A percentile compares a stretch with the other conserved stretches of the same genome.
Evolutionary conservation across 2,797 vertebrate species (phyloP).

Genomic region (Dromococcyx pavoninus): DNA sequence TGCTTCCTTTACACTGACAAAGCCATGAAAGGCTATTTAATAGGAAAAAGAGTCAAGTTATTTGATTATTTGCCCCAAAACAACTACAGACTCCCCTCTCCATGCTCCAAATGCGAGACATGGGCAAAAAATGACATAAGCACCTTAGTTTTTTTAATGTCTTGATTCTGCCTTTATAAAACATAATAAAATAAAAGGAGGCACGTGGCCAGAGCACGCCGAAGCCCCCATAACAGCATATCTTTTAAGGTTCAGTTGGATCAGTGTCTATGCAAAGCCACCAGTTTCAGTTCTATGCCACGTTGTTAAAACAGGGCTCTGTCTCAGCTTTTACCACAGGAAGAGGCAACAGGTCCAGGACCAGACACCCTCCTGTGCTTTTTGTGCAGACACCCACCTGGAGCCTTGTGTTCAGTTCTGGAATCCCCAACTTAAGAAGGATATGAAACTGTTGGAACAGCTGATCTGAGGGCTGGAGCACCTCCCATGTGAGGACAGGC

Average conservation of each 20-base stretch:
- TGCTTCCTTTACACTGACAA: not conserved
- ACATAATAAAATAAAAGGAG: not conserved
- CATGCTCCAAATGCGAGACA: not conserved
- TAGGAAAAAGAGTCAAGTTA: not conserved
- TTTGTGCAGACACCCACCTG: not conserved
- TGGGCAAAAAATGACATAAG: not conserved
- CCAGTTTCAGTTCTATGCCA: not conserved
- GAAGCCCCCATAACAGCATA: not conserved
- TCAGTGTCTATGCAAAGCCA: not conserved
- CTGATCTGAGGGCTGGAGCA: too few relatives aligned
- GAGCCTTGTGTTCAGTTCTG: too few relatives aligned
- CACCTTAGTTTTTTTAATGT: not conserved
- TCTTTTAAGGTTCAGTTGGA: not conserved
- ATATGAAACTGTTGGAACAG: too few relatives aligned
- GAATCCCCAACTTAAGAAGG: too few relatives aligned
- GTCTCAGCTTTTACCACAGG: not conserved
- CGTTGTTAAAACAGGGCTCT: not conserved
- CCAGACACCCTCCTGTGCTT: not conserved
- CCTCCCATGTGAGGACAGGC: too few relatives aligned
- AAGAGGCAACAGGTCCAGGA: not conserved
- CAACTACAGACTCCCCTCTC: not conserved
- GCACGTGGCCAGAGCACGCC: not conserved
- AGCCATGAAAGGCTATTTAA: not conserved
- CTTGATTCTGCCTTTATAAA: not conserved
- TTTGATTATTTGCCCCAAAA: not conserved